Evolutionary conservation across 1,140 invertebrate species (phyloP), one percentile per base, ranked within the genome.

Genomic region (Drosophila yakuba): DNA sequence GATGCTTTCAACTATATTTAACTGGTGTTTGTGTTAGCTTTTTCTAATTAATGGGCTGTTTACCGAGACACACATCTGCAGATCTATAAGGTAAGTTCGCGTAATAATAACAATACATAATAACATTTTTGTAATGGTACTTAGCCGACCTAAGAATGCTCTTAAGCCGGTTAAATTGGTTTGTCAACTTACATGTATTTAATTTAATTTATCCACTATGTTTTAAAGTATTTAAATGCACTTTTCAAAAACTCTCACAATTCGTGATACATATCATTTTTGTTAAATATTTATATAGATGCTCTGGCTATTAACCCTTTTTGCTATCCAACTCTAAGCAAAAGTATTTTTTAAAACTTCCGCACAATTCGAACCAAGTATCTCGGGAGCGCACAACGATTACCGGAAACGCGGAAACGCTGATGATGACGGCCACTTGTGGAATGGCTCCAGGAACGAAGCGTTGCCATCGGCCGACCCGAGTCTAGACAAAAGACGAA

Each of bases 391-490:
- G 48, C 72, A 59, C 72, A 51, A 56, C 66, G 54, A 64, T 69
- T 63, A 90, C 86, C 86, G 86, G 88, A 90, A 90, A 83, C 88
- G 80, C 86, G 82, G 66, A 81, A 80, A 66, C 78, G 61, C 43
- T 74, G 67, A 78, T 76, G 52, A 76, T 74, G 80, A 80, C 80
- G 75, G 88, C 86, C 86, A 90, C 86, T 90, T 90, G 86, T 90
- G 86, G 86, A 90, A 90, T 90, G 73, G 77, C 61, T 77, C 64
- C 63, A 74, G 35, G 59, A 50, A 60, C 50, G 47, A 71, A 68
- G 79, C 59, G 60, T 43, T 59, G 47, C 50, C 64, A 54, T 50
- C 56, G 59, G 47, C 39, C 63, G 51, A 59, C 38, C 61, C 69
- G 63, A 81, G 59, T 51, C 28, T 47, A 20, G 50, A 57, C 51